Conservation (phyloP, 2,113 vertebrate genomes). For the Jacana jacana region DNA sequence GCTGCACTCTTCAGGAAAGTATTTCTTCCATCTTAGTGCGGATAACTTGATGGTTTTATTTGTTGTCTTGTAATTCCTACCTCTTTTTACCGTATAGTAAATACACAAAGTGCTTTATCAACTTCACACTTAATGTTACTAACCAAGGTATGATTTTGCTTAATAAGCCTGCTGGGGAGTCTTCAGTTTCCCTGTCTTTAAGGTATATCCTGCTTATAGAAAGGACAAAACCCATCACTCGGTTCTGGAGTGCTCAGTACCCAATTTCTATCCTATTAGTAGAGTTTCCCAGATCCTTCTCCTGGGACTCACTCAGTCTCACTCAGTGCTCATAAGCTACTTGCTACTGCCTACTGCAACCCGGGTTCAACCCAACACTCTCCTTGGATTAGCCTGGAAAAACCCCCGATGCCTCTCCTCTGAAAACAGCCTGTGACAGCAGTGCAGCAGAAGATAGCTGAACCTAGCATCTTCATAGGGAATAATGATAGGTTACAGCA, state of each 20-base stretch:
- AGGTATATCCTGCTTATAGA: background rate
- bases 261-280: background rate
- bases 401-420: accelerated
- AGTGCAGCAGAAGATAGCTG: background rate
- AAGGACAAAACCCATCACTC: background rate
- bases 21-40: background rate
- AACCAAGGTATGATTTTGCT: background rate
- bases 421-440: background rate
- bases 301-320: background rate
- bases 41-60: background rate
- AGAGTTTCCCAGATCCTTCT: background rate
- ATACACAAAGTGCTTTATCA: background rate
- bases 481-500: background rate
- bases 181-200: background rate
- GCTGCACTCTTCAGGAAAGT: background rate
- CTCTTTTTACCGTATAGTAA: background rate
- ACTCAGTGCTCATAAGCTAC: background rate
- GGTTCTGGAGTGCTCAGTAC: background rate
- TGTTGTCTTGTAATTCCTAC: background rate
- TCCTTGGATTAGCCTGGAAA: background rate
- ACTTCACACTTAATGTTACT: background rate
- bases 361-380: background rate
- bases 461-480: background rate
- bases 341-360: background rate
- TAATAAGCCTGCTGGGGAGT: background rate